phyloP scores from a whole-genome alignment of 2,888 invertebrate genomes.

The Eretmocerus hayati region DNA sequence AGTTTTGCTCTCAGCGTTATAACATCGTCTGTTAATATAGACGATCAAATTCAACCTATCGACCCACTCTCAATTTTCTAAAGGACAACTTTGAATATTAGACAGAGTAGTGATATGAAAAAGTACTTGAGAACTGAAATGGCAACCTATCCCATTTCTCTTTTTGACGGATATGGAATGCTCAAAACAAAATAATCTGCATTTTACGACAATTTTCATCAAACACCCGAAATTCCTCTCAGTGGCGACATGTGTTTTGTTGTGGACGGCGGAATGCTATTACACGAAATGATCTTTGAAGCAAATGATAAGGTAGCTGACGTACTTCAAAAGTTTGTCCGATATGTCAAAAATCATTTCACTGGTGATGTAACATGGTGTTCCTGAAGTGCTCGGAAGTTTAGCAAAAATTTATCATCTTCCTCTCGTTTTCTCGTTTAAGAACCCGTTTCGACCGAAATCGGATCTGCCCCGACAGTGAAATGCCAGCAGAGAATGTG shows the following conservation, averaged over 20 bases:
- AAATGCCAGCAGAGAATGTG: too few relatives aligned
- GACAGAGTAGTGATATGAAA: constrained; percentile 27
- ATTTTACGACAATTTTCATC: constrained; percentile 21
- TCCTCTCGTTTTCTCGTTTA: too few relatives aligned
- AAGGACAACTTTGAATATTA: constrained; percentile 30
- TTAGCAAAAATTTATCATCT: too few relatives aligned
- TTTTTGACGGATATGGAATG: constrained; percentile 15
- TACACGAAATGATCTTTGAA: constrained; percentile 36
- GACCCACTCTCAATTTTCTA: constrained; percentile 28
- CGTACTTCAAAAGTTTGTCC: constrained; percentile 19
- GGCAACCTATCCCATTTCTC: constrained; percentile 18
- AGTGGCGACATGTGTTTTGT: constrained; percentile 24
- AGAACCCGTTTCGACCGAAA: too few relatives aligned
- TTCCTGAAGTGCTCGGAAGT: too few relatives aligned
- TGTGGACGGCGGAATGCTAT: constrained; percentile 32
- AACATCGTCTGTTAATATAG: not conserved
- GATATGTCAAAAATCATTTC: constrained; percentile 24
- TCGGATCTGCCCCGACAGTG: too few relatives aligned
- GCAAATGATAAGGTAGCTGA: constrained; percentile 27
- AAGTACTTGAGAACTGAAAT: constrained; percentile 25
- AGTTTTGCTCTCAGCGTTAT: not conserved
- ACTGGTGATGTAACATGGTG: constrained; percentile 1
- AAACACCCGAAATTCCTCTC: too few relatives aligned
- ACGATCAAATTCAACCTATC: not conserved
- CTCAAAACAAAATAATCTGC: constrained; percentile 22